Percentiles rank a stretch among this genome's conserved stretches.
Evolutionary conservation across 2,888 invertebrate genomes (phyloP).

Genomic region (Agrochola macilenta): DNA sequence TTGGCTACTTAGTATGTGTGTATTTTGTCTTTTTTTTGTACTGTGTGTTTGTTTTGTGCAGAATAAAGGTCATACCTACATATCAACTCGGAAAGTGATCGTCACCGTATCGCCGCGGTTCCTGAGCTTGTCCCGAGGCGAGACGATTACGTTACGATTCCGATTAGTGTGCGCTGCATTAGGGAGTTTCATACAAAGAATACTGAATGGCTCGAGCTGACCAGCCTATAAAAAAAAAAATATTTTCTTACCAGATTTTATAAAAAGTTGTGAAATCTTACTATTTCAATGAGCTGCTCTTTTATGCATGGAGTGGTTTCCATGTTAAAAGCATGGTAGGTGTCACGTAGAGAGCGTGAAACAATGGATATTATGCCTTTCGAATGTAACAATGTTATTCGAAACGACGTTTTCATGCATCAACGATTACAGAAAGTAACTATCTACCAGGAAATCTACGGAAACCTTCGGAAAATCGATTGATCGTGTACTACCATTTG

Average conservation of each 20-base stretch:
- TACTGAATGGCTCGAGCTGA: no score
- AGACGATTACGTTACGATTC: no score
- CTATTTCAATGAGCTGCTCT: neutral
- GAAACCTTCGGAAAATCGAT: conserved; percentile 41
- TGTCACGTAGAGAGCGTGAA: conserved; percentile 20
- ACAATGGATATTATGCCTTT: conserved; percentile 35
- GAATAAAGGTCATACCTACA: no score
- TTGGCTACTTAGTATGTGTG: no score
- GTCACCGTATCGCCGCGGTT: no score
- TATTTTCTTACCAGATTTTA: neutral
- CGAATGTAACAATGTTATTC: conserved; percentile 28
- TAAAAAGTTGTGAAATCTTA: neutral
- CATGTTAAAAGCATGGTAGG: neutral
- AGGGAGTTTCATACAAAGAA: no score
- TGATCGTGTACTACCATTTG: neutral
- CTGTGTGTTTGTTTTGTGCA: no score
- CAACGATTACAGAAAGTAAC: conserved; percentile 39
- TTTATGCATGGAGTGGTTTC: neutral
- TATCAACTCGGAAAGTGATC: no score
- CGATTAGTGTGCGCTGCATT: no score
- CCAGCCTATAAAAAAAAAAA: no score
- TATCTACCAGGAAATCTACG: conserved; percentile 25
- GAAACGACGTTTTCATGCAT: conserved; percentile 38
- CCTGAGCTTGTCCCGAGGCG: no score
- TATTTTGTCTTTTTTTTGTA: no score